These are phyloP conservation scores for Grammomys dolichurus DNA, from an alignment of 2,113 vertebrate genomes.

Conservation along the genomic window DNA sequence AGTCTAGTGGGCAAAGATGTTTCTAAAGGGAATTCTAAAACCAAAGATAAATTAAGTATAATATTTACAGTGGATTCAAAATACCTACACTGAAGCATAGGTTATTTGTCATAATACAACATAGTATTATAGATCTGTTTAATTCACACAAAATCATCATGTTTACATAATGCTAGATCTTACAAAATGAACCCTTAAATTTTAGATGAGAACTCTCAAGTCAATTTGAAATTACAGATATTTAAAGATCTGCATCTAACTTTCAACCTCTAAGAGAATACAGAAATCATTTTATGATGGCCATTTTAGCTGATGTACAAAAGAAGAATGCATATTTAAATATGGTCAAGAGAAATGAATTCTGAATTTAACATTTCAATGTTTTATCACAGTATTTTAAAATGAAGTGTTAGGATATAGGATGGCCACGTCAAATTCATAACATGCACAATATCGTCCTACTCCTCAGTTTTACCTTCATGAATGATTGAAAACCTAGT, in stretches of 20 bases:
- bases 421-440: neutral
- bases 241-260: neutral
- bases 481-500: neutral
- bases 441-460: neutral
- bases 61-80: neutral
- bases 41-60: neutral
- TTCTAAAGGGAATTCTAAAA: neutral
- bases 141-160: neutral
- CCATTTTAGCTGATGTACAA: neutral
- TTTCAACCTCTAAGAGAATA: neutral
- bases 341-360: neutral
- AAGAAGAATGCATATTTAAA: neutral
- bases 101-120: conserved; percentile 26
- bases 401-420: neutral
- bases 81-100: neutral
- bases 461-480: neutral
- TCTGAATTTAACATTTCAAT: conserved; percentile 32
- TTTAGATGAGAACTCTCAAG: neutral
- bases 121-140: neutral
- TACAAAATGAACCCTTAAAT: neutral
- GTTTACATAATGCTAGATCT: neutral
- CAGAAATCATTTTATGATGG: neutral
- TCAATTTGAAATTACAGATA: neutral
- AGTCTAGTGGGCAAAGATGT: neutral
- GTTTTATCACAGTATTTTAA: neutral